A percentile compares a stretch with the other conserved stretches of the same genome.
These are phyloP conservation scores for Vireo altiloquus DNA, from an alignment of 2,113 vertebrate genomes.

Conservation along the genomic window DNA sequence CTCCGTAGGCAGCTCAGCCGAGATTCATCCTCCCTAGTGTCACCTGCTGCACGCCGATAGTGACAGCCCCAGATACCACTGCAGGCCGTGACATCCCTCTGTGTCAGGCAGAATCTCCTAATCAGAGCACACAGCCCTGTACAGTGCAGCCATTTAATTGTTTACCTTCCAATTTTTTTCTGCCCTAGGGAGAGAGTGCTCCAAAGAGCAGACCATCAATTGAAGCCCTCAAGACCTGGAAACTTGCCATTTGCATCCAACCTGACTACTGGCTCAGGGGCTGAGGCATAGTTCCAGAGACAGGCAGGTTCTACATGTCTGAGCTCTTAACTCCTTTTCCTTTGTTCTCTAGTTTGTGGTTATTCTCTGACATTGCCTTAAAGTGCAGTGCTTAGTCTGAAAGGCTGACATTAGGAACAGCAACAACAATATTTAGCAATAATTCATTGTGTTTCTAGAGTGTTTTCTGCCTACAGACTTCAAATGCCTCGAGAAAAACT, in stretches of 20 bases:
- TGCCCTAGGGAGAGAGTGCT: constrained; percentile 31
- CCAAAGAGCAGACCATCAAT: not conserved
- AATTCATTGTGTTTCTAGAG: not conserved
- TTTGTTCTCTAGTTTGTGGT: not conserved
- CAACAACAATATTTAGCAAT: not conserved
- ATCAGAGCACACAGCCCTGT: not conserved
- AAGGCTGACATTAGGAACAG: not conserved
- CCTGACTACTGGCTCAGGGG: not conserved
- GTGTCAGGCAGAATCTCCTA: constrained; percentile 27
- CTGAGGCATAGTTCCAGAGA: not conserved
- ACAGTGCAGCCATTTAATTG: constrained; percentile 6
- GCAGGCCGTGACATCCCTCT: constrained; percentile 38
- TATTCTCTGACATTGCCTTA: not conserved
- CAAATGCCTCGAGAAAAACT: not conserved
- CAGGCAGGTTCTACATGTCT: not conserved
- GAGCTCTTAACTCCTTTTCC: not conserved
- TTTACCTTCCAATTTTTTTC: constrained; percentile 41
- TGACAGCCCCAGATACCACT: constrained; percentile 40
- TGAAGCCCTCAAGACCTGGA: constrained; percentile 19
- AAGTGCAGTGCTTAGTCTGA: not conserved
- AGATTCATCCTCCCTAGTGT: not conserved
- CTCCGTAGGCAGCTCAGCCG: not conserved
- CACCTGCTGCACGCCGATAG: constrained; percentile 30
- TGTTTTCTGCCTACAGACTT: not conserved
- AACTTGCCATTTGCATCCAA: not conserved